phyloP scores from a whole-genome alignment of 2,797 vertebrate species.

The Lerista edwardsae region DNA sequence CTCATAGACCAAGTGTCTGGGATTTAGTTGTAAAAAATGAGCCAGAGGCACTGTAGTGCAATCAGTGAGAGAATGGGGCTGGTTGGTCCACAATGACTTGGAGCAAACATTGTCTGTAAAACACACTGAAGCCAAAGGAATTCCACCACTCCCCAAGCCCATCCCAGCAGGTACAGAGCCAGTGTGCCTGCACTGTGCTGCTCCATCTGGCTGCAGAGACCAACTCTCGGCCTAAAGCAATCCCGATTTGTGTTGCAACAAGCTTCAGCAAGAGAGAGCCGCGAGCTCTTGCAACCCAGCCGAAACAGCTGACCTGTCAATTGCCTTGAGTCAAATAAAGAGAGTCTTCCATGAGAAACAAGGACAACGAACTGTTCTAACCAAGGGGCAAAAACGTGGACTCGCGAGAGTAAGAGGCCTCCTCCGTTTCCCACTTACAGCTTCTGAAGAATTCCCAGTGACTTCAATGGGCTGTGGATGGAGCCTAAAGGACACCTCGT shows the following conservation, averaged over 20 bases:
- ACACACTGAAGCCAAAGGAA: background rate
- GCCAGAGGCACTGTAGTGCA: background rate
- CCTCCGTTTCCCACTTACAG: slow-evolving; percentile 25
- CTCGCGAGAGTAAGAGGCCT: slow-evolving; percentile 3
- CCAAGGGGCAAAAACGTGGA: background rate
- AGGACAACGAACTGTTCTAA: background rate
- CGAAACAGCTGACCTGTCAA: background rate
- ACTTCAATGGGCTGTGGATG: background rate
- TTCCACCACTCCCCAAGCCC: background rate
- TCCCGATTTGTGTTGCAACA: too few relatives aligned
- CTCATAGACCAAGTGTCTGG: too few relatives aligned
- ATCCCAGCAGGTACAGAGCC: background rate
- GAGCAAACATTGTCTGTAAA: background rate
- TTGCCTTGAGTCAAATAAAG: background rate
- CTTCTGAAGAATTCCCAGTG: background rate
- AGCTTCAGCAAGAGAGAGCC: background rate
- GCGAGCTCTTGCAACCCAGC: background rate
- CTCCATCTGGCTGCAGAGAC: background rate
- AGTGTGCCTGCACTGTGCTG: too few relatives aligned
- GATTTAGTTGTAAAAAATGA: background rate
- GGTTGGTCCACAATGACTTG: background rate
- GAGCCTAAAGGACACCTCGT: background rate
- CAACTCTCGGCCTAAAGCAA: background rate
- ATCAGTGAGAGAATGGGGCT: background rate
- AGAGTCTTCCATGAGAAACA: rapidly evolving